Percentiles rank a stretch among this genome's conserved stretches.
Evolutionary conservation across 2,888 invertebrate genomes (phyloP).

Genomic region (Acleris laterana): DNA sequence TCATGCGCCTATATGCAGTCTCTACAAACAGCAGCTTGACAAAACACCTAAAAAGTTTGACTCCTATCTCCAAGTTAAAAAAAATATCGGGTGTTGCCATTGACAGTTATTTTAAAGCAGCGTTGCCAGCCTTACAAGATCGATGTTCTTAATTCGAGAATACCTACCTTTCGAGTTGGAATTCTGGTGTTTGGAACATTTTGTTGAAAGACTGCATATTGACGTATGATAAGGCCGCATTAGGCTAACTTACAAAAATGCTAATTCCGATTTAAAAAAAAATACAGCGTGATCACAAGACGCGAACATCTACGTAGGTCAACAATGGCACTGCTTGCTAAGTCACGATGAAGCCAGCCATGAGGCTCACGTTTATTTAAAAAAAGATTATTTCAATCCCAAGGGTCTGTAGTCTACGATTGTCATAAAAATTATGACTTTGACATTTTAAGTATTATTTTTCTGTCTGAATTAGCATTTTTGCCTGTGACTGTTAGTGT

Average conservation of each 20-base stretch:
- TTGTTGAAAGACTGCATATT: background rate
- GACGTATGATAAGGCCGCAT: background rate
- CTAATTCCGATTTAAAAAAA: constrained; percentile 8
- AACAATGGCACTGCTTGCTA: no score
- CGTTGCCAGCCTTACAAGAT: no score
- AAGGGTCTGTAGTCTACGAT: background rate
- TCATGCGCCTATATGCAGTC: background rate
- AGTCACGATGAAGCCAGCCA: background rate
- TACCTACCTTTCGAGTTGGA: no score
- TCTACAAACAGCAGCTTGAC: background rate
- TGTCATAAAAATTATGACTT: background rate
- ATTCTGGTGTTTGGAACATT: no score
- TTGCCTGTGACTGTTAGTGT: constrained; percentile 37
- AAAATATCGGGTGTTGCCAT: no score
- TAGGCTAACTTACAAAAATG: constrained; percentile 2
- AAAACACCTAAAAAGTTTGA: background rate
- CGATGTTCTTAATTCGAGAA: no score
- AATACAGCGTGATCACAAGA: background rate
- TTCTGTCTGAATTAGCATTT: constrained; percentile 25
- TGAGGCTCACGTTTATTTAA: no score
- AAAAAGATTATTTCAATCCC: background rate
- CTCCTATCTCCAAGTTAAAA: background rate
- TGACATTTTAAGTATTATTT: background rate
- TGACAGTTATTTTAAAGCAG: background rate
- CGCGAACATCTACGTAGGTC: background rate